A percentile compares a stretch with the other conserved stretches of the same genome.
Conservation (phyloP, 1,140 invertebrate genomes). For the Augochlora pura region DNA sequence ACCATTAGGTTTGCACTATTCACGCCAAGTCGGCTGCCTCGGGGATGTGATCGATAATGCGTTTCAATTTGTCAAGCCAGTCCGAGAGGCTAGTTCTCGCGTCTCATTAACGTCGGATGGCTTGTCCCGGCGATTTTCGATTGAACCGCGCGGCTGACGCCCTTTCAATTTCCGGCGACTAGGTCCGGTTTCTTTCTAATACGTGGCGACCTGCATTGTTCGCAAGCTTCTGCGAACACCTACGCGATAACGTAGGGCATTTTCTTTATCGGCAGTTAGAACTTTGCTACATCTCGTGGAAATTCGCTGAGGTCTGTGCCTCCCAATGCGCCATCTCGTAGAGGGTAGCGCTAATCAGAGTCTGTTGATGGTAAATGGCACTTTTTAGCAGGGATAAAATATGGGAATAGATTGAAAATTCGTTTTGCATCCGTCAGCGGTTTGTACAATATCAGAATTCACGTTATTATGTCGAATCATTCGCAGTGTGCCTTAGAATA, state of each 20-base stretch:
- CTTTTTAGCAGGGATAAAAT: too few relatives aligned
- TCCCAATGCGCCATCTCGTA: neutral
- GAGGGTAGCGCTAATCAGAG: neutral
- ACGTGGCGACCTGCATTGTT: conserved; percentile 51
- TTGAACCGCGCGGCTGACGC: neutral
- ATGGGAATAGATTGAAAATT: too few relatives aligned
- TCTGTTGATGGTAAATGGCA: too few relatives aligned
- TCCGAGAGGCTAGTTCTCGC: conserved; percentile 19
- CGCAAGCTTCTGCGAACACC: conserved; percentile 58
- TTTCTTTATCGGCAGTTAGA: conserved; percentile 41
- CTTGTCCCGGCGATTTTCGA: too few relatives aligned
- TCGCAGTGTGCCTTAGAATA: too few relatives aligned
- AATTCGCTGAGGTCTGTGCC: neutral
- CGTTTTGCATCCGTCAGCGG: too few relatives aligned
- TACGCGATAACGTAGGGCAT: conserved; percentile 34
- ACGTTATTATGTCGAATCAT: too few relatives aligned
- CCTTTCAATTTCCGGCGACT: conserved; percentile 12
- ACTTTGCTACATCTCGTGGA: conserved; percentile 21
- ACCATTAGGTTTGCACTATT: conserved; percentile 10
- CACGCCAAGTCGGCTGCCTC: conserved; percentile 24
- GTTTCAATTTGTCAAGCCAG: conserved; percentile 55
- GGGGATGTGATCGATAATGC: conserved; percentile 52
- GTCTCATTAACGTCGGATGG: neutral
- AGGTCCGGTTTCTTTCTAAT: neutral
- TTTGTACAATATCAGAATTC: too few relatives aligned